Evolutionary conservation across 2,797 vertebrate species (phyloP), one percentile per base, ranked within the genome.

Genomic region (Cossypha caffra): DNA sequence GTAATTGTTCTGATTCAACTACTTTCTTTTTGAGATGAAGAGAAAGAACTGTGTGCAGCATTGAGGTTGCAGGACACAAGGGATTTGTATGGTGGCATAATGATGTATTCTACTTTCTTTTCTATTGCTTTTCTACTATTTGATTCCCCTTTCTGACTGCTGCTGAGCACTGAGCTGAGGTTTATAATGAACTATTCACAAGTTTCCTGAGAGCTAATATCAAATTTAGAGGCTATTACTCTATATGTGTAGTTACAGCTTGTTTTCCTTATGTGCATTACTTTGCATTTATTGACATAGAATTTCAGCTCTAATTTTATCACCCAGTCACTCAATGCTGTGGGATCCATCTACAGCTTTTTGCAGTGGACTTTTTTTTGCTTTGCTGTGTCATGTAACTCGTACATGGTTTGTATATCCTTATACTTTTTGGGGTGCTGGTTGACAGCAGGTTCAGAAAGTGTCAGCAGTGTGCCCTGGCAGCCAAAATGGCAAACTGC

Each of bases 221-320:
- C 21, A 75, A 73, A 73, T 86, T 64, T 76, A 76, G 17, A 55
- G 16, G 28, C 37, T 64, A 5, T 67, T 78, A 35, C 28, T 64
- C 2, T 31, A 17, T 33, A 19, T 40, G 2, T 57, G 18, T 93
- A 37, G 33, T 71, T 85, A 51, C 0, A 7, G 31, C 29, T 59
- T 7, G 3, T 52, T 82, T 82, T 64, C 38, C 33, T 74, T 72
- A 13, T 67, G 16, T 68, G 17, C 33, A 21, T 88, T 90, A 76
- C 50, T 92, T 83, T 37, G 64, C 52, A 86, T 86, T 88, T 93
- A 74, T 51, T 82, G 88, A 63, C 72, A 74, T 4, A 74, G 48
- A 88, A 78, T 77, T 90, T 86, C 76, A 78, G 18, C 25, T 85
- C 40, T 63, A 13, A 82, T 63, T 82, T 90, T 68, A 45, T 79